Percentiles rank a stretch among this genome's conserved stretches.
These are phyloP conservation scores for Neosilurus mollespiculum DNA, from an alignment of 2,797 vertebrate species.

Conservation along the genomic window DNA sequence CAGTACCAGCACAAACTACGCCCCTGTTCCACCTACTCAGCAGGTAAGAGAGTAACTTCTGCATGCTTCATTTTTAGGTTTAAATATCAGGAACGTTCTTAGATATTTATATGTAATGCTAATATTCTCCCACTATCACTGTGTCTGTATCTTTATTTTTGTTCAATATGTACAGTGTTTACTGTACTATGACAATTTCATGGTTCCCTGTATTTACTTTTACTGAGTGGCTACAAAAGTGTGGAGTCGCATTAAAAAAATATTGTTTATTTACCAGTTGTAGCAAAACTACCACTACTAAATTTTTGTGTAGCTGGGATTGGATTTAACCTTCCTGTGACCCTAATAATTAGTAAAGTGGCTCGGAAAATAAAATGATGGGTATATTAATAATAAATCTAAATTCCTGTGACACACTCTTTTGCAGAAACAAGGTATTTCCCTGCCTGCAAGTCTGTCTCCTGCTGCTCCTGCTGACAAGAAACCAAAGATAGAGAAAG, in stretches of 20 bases:
- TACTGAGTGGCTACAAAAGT: too few species aligned
- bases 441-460: constrained; percentile 43
- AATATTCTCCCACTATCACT: background rate
- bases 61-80: background rate
- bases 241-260: too few species aligned
- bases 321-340: too few species aligned
- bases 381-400: too few species aligned
- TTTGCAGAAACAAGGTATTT: constrained; percentile 52
- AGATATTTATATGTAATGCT: background rate
- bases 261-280: too few species aligned
- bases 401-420: background rate
- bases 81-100: background rate
- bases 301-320: too few species aligned
- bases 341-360: too few species aligned
- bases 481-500: constrained; percentile 63
- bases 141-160: background rate
- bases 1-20: constrained; percentile 58
- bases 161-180: background rate
- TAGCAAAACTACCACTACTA: too few species aligned
- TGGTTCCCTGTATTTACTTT: background rate
- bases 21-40: constrained; percentile 57
- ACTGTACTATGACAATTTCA: background rate
- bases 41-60: constrained; percentile 48
- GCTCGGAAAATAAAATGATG: too few species aligned
- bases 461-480: constrained; percentile 67